phyloP scores from a whole-genome alignment of 2,888 invertebrate species.

The Torymus tubicola region DNA sequence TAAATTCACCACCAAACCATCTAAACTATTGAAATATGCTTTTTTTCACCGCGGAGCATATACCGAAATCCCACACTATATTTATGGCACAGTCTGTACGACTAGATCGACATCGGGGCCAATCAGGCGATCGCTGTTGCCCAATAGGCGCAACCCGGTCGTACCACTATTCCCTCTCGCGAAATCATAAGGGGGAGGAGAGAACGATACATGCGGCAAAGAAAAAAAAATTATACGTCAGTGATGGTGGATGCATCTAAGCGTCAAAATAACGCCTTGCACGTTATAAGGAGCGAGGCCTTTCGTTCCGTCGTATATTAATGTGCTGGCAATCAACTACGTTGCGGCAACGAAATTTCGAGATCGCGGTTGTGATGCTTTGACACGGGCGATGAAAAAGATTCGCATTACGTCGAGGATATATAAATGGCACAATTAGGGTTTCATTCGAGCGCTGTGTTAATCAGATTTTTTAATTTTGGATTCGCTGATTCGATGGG shows the following conservation, averaged over 20 bases:
- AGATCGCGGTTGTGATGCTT: not conserved
- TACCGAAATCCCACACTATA: too few species aligned
- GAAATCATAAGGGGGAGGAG: not conserved
- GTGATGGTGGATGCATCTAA: not conserved
- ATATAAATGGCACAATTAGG: too few species aligned
- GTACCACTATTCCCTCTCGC: not conserved
- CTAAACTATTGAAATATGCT: too few species aligned
- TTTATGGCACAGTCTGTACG: too few species aligned
- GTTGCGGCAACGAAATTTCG: conserved; percentile 27
- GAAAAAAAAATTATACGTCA: conserved; percentile 14
- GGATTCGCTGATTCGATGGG: too few species aligned
- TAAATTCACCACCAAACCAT: too few species aligned
- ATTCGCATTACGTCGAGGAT: too few species aligned
- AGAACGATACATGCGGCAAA: not conserved
- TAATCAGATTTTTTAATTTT: too few species aligned
- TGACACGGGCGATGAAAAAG: conserved; percentile 42
- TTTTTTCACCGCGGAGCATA: too few species aligned
- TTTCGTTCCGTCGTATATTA: conserved; percentile 8
- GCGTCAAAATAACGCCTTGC: conserved; percentile 9
- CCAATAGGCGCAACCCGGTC: conserved; percentile 1
- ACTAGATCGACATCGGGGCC: too few species aligned
- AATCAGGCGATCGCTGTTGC: conserved; percentile 1
- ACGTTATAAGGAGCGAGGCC: conserved; percentile 43
- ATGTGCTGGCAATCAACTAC: conserved; percentile 35
- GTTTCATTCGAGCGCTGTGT: too few species aligned